Conservation (phyloP, 2,888 invertebrate genomes). For the Ennomos erosarius region DNA sequence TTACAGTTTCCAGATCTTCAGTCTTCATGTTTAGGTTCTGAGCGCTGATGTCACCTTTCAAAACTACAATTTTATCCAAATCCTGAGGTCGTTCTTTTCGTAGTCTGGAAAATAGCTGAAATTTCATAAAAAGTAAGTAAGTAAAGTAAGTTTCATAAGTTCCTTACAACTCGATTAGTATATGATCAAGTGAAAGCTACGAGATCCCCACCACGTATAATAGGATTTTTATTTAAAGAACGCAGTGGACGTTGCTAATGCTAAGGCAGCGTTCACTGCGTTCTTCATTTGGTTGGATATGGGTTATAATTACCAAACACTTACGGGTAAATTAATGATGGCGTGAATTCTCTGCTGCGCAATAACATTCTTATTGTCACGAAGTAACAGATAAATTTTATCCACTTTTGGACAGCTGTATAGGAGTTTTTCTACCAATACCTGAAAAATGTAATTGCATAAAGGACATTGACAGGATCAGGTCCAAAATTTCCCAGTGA, state of each 20-base stretch:
- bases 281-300: too few species aligned
- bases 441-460: constrained; percentile 59
- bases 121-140: neutral
- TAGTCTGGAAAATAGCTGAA: constrained; percentile 56
- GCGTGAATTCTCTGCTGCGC: constrained; percentile 84
- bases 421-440: constrained; percentile 91
- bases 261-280: too few species aligned
- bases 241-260: too few species aligned
- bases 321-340: constrained; percentile 81
- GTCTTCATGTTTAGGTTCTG: constrained; percentile 89
- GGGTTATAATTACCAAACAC: constrained; percentile 7
- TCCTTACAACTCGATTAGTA: too few species aligned
- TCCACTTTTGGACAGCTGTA: constrained; percentile 89
- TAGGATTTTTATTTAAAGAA: too few species aligned
- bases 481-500: too few species aligned
- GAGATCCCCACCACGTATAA: too few species aligned
- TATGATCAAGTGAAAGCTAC: too few species aligned
- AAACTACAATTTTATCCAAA: constrained; percentile 88
- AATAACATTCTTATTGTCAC: constrained; percentile 87
- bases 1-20: constrained; percentile 73
- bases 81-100: constrained; percentile 87
- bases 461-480: too few species aligned
- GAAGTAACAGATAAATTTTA: constrained; percentile 88
- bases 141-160: too few species aligned
- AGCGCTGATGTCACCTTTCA: constrained; percentile 91